phyloP scores from a whole-genome alignment of 2,113 vertebrate species.

The Barnardius zonarius region DNA sequence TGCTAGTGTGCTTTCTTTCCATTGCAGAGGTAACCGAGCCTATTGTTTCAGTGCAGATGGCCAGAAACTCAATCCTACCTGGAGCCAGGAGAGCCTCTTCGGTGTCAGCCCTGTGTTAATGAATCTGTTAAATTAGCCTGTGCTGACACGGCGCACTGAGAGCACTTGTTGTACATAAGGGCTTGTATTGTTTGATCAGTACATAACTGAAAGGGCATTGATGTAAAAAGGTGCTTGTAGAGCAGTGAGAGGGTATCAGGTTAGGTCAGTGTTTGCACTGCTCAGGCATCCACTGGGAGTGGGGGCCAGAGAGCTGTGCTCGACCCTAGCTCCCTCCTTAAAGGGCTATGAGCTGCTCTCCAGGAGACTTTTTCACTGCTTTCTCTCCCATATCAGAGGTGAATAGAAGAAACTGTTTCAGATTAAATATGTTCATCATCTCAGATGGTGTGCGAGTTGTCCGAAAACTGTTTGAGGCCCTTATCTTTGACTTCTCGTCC shows the following conservation, averaged over 20 bases:
- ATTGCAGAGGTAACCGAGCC: slow-evolving; percentile 1
- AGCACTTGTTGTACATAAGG: slow-evolving; percentile 67
- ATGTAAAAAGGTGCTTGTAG: slow-evolving; percentile 64
- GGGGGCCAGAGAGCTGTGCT: background rate
- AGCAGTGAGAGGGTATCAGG: slow-evolving; percentile 9
- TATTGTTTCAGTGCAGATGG: slow-evolving; percentile 48
- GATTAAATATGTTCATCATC: background rate
- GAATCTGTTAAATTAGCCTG: slow-evolving; percentile 72
- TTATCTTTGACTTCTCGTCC: background rate
- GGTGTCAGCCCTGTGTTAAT: slow-evolving; percentile 69
- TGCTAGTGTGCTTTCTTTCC: background rate
- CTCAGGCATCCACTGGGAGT: background rate
- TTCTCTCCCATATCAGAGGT: background rate
- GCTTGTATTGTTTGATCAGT: slow-evolving; percentile 66
- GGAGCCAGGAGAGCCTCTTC: slow-evolving; percentile 50
- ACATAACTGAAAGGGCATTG: slow-evolving; percentile 50
- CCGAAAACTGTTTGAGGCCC: background rate
- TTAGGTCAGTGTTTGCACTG: slow-evolving; percentile 47
- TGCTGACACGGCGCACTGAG: slow-evolving; percentile 62
- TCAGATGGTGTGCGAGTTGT: background rate
- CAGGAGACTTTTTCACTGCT: background rate
- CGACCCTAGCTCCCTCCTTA: background rate
- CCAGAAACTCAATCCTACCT: slow-evolving; percentile 68
- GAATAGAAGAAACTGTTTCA: background rate
- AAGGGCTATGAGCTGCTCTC: background rate